Percentiles rank a stretch among this genome's conserved stretches.
Evolutionary conservation across 2,797 vertebrate species (phyloP).

Genomic region (Girardinus metallicus): DNA sequence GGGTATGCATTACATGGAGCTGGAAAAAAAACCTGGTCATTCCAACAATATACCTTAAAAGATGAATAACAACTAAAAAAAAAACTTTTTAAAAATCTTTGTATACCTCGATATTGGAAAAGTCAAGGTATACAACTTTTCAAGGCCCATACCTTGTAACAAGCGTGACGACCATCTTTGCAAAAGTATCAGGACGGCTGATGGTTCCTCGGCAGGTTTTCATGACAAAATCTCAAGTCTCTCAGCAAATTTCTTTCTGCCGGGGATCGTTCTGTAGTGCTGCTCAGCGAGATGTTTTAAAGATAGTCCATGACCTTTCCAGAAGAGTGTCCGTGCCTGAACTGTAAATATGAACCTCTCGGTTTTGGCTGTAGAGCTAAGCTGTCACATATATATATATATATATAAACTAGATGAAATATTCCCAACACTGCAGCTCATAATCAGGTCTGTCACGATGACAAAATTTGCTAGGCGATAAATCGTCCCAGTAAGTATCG

Average conservation of each 20-base stretch:
- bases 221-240: background rate
- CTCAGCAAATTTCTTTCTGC: background rate
- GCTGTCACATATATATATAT: constrained; percentile 36
- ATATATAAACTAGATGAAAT: too few relatives aligned
- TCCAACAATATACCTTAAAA: background rate
- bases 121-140: background rate
- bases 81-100: background rate
- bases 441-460: too few relatives aligned
- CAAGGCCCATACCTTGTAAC: background rate
- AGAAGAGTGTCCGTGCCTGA: constrained; percentile 23
- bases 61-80: background rate
- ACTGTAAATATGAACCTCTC: constrained; percentile 40
- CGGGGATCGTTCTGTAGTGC: background rate
- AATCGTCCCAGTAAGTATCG: too few relatives aligned
- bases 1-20: background rate
- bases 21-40: background rate
- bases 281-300: constrained; percentile 17
- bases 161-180: background rate
- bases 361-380: constrained; percentile 48
- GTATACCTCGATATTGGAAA: background rate
- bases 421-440: too few relatives aligned
- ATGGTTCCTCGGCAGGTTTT: background rate
- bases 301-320: constrained; percentile 36
- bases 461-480: too few relatives aligned
- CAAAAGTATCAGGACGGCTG: background rate